Evolutionary conservation across 1,140 invertebrate species (phyloP), one percentile per base, ranked within the genome.

Genomic region (Musca domestica): DNA sequence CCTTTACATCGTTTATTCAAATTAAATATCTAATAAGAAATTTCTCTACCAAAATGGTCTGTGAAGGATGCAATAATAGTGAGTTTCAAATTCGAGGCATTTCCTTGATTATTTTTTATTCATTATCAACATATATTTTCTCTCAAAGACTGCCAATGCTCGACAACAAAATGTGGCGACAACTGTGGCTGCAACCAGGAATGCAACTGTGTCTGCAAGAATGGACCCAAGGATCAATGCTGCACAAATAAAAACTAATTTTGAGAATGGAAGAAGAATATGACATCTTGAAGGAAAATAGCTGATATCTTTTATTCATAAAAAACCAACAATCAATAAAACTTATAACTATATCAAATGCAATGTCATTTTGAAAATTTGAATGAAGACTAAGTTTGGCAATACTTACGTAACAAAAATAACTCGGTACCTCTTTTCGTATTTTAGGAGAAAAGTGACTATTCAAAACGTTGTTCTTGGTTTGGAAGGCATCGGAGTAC

Each of bases 171-270:
- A 52, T 76, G 74, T 34, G 74, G 74, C 12, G 69, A 67, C 71
- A 74, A 71, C 17, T 76, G 74, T 65, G 68, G 69, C 70, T 76
- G 74, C 73, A 48, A 68, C 51, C 74, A 70, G 54, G 74, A 76
- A 17, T 76, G 74, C 67, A 25, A 71, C 1, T 76, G 74, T 41
- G 74, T 73, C 17, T 76, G 74, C 71, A 74, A 76, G 68, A 71
- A 52, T 30, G 74, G 73, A 64, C 70, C 74, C 64, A 76, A 76
- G 73, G 74, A 73, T 65, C 71, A 76, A 66, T 76, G 74, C 61
- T 76, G 74, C 71, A 72, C 71, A 64, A 71, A 27, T 48, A 76
- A 76, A 58, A 58, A 58, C 5, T 30, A 58, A 30, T 52, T 52
- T 17, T 48, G 17, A 48, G 17, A 3, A 48, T n/a, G n/a, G n/a